Evolutionary conservation across 2,797 vertebrate genomes (phyloP).

Genomic region (Myotis pilosus): DNA sequence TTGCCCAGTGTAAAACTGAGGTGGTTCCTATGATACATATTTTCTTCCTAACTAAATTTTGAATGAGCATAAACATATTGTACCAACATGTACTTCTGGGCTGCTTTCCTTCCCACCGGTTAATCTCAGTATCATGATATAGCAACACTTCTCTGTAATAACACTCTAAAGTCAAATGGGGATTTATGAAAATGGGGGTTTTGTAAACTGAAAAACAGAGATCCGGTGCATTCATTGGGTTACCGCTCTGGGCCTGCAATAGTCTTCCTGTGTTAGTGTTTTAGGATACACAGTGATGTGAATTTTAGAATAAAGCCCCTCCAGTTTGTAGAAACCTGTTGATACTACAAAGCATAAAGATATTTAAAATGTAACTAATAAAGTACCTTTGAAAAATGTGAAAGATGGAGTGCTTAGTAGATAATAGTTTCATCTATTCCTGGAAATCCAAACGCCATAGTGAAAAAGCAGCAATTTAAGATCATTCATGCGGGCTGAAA

Average conservation of each 20-base stretch:
- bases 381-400: constrained; percentile 47
- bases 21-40: background rate
- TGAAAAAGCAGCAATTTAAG: constrained; percentile 64
- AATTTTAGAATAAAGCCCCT: constrained; percentile 50
- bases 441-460: constrained; percentile 47
- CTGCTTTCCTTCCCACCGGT: background rate
- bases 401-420: constrained; percentile 7
- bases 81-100: background rate
- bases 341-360: constrained; percentile 19
- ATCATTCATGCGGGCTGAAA: constrained; percentile 52
- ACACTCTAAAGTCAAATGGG: background rate
- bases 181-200: background rate
- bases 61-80: background rate
- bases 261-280: constrained; percentile 17
- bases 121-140: background rate
- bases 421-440: constrained; percentile 39
- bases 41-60: constrained; percentile 1
- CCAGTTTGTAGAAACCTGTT: constrained; percentile 43
- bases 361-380: constrained; percentile 55
- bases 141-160: background rate
- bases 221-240: background rate
- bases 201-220: background rate
- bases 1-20: background rate
- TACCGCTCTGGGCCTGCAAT: background rate
- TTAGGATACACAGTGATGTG: background rate